These are phyloP conservation scores for Phaonia tiefii DNA, from an alignment of 2,888 invertebrate genomes.

Conservation along the genomic window DNA sequence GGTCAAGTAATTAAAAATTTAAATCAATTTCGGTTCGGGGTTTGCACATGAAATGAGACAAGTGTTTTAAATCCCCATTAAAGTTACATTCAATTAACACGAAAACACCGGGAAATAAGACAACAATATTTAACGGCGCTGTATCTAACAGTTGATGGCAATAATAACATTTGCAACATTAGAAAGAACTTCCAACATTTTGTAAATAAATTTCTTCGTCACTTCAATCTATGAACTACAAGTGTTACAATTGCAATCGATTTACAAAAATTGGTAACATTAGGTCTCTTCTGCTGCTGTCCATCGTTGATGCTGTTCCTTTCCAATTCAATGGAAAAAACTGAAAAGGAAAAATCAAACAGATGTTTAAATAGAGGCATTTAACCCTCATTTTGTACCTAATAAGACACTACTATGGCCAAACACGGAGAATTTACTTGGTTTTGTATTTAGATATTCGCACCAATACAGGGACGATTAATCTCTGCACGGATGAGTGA, in stretches of 20 bases:
- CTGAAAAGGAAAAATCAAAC: slow-evolving; percentile 70
- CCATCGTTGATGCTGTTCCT: slow-evolving; percentile 2
- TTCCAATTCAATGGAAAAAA: slow-evolving; percentile 55
- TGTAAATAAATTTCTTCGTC: slow-evolving; percentile 9
- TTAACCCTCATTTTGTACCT: slow-evolving; percentile 76
- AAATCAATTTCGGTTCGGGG: slow-evolving; percentile 37
- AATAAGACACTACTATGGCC: slow-evolving; percentile 58
- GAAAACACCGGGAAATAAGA: slow-evolving; percentile 28
- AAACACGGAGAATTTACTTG: slow-evolving; percentile 15
- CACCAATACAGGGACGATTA: slow-evolving; percentile 21
- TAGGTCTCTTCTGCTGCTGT: slow-evolving; percentile 16
- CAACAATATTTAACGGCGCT: slow-evolving; percentile 10
- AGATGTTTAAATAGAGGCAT: slow-evolving; percentile 77
- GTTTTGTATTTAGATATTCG: not conserved
- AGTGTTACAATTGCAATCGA: slow-evolving; percentile 61
- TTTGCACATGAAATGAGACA: slow-evolving; percentile 40
- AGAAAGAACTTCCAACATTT: not conserved
- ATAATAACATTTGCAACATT: slow-evolving; percentile 32
- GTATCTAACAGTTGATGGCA: slow-evolving; percentile 17
- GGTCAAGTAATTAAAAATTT: slow-evolving; percentile 62
- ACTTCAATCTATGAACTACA: slow-evolving; percentile 28
- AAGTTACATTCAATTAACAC: slow-evolving; percentile 63
- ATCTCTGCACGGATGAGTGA: slow-evolving; percentile 4
- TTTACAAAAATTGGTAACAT: slow-evolving; percentile 62
- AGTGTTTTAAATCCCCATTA: slow-evolving; percentile 60